Evolutionary conservation across 2,888 invertebrate genomes (phyloP), one percentile per base, ranked within the genome.

Genomic region (Temnothorax rugatulus): DNA sequence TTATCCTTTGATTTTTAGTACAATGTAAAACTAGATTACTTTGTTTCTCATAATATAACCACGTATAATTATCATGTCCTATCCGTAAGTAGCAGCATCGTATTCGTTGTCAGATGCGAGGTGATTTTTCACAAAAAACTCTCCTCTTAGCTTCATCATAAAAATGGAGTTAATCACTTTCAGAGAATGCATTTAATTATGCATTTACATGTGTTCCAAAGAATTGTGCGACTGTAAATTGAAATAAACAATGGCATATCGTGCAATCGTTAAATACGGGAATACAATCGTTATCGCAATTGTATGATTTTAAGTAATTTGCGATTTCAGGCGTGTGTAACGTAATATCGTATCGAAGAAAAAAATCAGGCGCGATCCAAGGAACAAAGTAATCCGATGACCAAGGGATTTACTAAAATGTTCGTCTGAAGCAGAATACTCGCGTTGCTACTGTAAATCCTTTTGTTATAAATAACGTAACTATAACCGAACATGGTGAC

Each of bases 1-100:
- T 91, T 88, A 89, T 88, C 86, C 89, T 91, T 91, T 91, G 91
- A 91, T 91, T 91, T 87, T 71, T 87, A 91, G 82, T 86, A 76
- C 81, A 79, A 87, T 76, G 57, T 81, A 73, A 81, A 81, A 47
- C 73, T 34, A 81, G 34, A 81, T 81, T 73, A 81, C 79, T 73
- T 71, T 81, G 79, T 73, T 59, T 73, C 73, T 81, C 38, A 13
- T 59, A 34, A 41, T 54, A 44, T 25, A 57, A 64, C 34, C 61
- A 44, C n/a, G 18, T 29, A 71, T 41, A 44, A 74, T 21, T 34
- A 44, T 29, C n/a, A 76, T 64, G 18, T 38, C 29, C 7, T 76
- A 29, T 29, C 25, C n/a, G 1, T 50, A 66, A 61, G 44, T 52
- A 71, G 34, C 18, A 47, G 15, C 29, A 15, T 75, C 21, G 34